phyloP scores from a whole-genome alignment of 2,113 vertebrate species.

The Triplophysa rosa region DNA sequence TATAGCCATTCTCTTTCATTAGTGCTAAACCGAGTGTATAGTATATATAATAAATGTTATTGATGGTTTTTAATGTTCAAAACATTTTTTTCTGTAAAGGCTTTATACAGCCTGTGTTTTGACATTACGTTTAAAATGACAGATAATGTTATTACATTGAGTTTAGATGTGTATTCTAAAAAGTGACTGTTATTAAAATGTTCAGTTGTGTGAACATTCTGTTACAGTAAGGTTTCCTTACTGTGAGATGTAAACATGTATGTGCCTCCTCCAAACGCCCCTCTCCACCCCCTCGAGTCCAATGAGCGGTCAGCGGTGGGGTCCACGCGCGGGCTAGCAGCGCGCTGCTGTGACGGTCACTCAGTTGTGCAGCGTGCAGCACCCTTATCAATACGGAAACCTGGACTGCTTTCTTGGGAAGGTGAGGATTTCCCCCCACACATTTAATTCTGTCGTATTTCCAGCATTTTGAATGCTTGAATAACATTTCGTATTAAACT shows the following conservation, averaged over 20 bases:
- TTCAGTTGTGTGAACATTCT: too few relatives aligned
- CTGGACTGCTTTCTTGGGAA: constrained; percentile 69
- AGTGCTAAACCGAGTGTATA: too few relatives aligned
- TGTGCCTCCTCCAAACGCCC: background rate
- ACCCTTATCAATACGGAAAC: constrained; percentile 59
- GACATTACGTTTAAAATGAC: background rate
- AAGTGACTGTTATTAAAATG: too few relatives aligned
- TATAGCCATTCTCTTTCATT: too few relatives aligned
- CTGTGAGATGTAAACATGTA: background rate
- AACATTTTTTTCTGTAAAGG: too few relatives aligned
- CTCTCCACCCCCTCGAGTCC: constrained; percentile 4
- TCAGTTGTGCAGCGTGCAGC: constrained; percentile 56
- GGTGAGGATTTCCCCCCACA: constrained; percentile 57
- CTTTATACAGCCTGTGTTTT: too few relatives aligned
- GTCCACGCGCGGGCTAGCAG: background rate
- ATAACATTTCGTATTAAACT: background rate
- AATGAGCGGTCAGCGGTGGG: background rate
- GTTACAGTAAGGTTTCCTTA: background rate
- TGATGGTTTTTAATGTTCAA: too few relatives aligned
- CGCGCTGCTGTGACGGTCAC: constrained; percentile 27
- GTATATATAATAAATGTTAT: too few relatives aligned
- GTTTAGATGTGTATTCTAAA: background rate
- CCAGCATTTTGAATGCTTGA: background rate
- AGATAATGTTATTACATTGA: background rate
- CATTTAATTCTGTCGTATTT: background rate